Percentiles rank a stretch among this genome's conserved stretches.
Evolutionary conservation across 2,888 invertebrate genomes (phyloP).

Genomic region (Platerodrilus igneus): DNA sequence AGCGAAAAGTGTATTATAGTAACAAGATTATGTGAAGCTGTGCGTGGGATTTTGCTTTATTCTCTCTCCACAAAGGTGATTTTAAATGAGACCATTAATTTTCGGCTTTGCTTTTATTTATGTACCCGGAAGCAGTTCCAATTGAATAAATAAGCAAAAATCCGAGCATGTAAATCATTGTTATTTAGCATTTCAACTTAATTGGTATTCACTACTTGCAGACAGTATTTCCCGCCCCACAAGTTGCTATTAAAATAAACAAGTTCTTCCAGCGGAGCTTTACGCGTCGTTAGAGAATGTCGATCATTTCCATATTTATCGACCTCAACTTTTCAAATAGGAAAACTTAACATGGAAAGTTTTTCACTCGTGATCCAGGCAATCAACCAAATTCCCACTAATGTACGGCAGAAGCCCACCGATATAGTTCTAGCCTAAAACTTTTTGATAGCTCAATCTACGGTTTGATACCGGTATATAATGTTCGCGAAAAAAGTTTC

Average conservation of each 20-base stretch:
- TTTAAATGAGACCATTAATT: constrained; percentile 26
- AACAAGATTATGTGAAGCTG: constrained; percentile 40
- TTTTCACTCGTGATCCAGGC: constrained; percentile 36
- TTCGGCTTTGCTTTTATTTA: constrained; percentile 7
- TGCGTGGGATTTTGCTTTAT: constrained; percentile 31
- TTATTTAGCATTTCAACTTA: constrained; percentile 16
- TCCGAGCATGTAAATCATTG: constrained; percentile 15
- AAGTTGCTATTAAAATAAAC: constrained; percentile 37
- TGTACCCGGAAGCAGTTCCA: not conserved
- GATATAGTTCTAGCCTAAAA: constrained; percentile 26
- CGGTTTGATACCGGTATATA: constrained; percentile 38
- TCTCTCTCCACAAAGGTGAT: constrained; percentile 30
- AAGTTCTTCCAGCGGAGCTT: constrained; percentile 36
- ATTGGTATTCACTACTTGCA: constrained; percentile 20
- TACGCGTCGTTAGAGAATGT: constrained; percentile 32
- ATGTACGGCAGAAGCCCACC: constrained; percentile 28
- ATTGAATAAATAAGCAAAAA: constrained; percentile 3
- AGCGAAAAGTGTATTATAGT: constrained; percentile 37
- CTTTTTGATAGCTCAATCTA: constrained; percentile 33
- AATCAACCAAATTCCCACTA: constrained; percentile 40
- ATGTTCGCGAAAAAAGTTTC: constrained; percentile 40
- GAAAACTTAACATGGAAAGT: constrained; percentile 32
- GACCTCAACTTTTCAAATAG: constrained; percentile 33
- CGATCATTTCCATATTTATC: constrained; percentile 42
- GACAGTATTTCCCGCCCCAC: constrained; percentile 17